Base-by-base conservation (phyloP, 1,140 invertebrate genomes). In the Heliconius congener region DNA sequence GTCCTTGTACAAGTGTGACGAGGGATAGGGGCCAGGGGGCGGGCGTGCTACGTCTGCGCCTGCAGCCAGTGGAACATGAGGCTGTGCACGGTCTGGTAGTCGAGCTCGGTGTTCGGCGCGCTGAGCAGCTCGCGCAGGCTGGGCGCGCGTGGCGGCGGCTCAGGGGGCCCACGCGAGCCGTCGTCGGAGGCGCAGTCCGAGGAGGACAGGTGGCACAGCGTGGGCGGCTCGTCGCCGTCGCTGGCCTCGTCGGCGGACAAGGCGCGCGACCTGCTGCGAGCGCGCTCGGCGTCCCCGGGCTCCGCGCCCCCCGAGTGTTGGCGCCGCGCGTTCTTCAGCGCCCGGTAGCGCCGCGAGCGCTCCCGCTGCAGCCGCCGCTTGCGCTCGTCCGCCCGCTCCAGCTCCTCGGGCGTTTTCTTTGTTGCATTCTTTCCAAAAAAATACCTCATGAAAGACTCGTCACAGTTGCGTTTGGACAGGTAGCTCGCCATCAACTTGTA, bases 41-140 rank as follows among this genome's bases (percentile, higher is more conserved):
- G 6, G 18, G 57, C 18, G 50, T 18, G 57, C 27, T 71, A 37
- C 23, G 50, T 78, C 52, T 74, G 55, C 88, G 93, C 93, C 81
- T 94, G 93, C 84, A 94, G 83, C 93, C 93, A 94, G 83, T 94
- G 93, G 77, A 94, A 92, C 93, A 94, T 94, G 77, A 94, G 92
- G 81, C 93, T 94, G 86, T 94, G 93, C 74, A 94, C 91, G 0
- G 93, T 94, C 11, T 88, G 90, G 76, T 93, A 94, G 84, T 94
- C 93, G 8, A 94, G 84, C 82, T 94, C 93, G 23, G 90, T 87
- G 66, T 94, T 93, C 2, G 93, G 93, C 46, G 90, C 88, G 76
- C 88, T 91, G 9, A 94, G 86, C 73, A 94, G 89, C 83, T 93
- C 90, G 76, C 88, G 87, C 34, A 94, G 87, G 76, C 90, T 88